A percentile compares a stretch with the other conserved stretches of the same genome.
These are phyloP conservation scores for Charadrius vociferus DNA, from an alignment of 2,113 vertebrate species.

Conservation along the genomic window DNA sequence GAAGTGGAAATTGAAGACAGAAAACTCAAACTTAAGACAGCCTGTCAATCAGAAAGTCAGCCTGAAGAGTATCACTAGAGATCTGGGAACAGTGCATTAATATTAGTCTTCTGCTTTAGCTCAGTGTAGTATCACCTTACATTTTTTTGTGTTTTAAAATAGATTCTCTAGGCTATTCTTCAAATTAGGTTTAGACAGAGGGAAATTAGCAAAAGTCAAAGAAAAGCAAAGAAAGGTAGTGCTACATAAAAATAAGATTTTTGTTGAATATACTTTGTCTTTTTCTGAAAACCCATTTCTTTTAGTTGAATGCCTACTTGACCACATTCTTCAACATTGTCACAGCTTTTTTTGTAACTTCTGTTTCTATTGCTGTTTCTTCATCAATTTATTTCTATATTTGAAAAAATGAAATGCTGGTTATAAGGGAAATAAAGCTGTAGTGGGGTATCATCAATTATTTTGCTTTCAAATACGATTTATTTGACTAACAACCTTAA, in stretches of 20 bases:
- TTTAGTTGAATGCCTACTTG: background rate
- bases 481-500: constrained; percentile 72
- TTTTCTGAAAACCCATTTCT: background rate
- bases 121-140: background rate
- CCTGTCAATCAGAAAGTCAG: background rate
- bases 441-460: constrained; percentile 40
- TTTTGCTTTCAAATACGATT: constrained; percentile 66
- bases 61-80: background rate
- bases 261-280: background rate
- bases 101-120: background rate
- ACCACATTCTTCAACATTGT: background rate
- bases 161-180: background rate
- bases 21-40: background rate
- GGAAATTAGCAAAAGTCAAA: background rate
- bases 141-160: background rate
- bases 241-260: background rate
- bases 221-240: background rate
- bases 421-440: constrained; percentile 60
- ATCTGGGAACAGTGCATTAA: background rate
- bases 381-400: constrained; percentile 51
- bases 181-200: background rate
- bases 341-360: background rate
- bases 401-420: constrained; percentile 58
- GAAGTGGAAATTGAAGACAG: background rate
- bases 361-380: background rate